Conservation (phyloP, 2,888 invertebrate species). For the Gastracanthus pulcherrimus region DNA sequence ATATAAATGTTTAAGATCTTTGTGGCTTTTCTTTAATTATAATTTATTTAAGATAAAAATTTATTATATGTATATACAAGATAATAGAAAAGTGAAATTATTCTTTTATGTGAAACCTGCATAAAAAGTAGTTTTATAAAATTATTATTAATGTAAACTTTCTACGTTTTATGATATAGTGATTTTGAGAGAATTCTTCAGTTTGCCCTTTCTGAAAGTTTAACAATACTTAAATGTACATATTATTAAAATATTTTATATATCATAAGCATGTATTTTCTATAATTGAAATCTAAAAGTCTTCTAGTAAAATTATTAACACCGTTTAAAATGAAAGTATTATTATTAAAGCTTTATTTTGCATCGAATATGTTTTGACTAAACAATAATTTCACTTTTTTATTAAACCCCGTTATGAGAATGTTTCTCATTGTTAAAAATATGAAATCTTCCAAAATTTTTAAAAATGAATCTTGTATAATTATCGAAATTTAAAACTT, state of each 20-base stretch:
- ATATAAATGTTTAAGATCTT: slow-evolving; percentile 16
- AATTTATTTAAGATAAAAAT: slow-evolving; percentile 32
- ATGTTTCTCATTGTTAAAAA: slow-evolving; percentile 18
- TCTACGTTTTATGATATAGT: too few species aligned
- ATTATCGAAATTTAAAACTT: neutral
- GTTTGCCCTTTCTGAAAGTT: too few species aligned
- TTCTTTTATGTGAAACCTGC: neutral
- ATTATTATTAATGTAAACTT: too few species aligned
- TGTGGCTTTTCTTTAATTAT: slow-evolving; percentile 12
- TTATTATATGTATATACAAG: slow-evolving; percentile 36
- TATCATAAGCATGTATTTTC: too few species aligned
- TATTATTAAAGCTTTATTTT: too few species aligned
- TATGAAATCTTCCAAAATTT: slow-evolving; percentile 2
- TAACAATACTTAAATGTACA: neutral
- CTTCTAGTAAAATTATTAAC: too few species aligned
- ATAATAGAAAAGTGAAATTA: slow-evolving; percentile 29
- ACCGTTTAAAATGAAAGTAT: too few species aligned
- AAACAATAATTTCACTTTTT: slow-evolving; percentile 12
- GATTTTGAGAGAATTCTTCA: too few species aligned
- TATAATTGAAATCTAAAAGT: too few species aligned
- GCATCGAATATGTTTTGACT: neutral
- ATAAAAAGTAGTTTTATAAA: neutral
- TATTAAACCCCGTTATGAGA: neutral
- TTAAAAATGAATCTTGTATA: neutral
- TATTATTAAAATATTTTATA: too few species aligned